Base-by-base conservation (phyloP, 2,113 vertebrate species). In the Phoenicopterus ruber region DNA sequence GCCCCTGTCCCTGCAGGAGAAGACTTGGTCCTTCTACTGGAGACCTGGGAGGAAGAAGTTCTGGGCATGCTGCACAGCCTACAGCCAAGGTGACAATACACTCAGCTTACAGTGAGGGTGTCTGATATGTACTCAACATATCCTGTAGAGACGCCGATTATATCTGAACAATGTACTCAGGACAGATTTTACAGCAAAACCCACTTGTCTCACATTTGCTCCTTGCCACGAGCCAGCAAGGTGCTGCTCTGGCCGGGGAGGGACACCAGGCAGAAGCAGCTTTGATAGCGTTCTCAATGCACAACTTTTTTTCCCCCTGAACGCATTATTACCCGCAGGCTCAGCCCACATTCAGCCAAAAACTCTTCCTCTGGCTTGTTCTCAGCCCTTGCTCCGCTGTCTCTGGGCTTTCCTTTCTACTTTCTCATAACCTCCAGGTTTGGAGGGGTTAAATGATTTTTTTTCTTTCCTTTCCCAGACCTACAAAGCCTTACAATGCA, bases 31-130 rank as follows among this genome's bases (percentile, higher is more conserved):
- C 40, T 73, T 42, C 21, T 29, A 5, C 46, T 7, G 38, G 26
- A 6, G 18, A 47, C 2, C 17, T 5, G 8, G 31, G 63, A 19
- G 42, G 50, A 44, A 24, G n/a, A 20, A 2, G 6, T 10, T 44
- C 28, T 32, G 12, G 38, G 44, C n/a, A 32, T 7, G 12, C 4
- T 5, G 12, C 34, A n/a, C 20, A 32, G 7, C 24, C 25, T 8
- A 20, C 28, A n/a, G 40, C 70, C 77, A 9, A 14, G 46, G 25
- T 4, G 26, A 26, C 19, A 20, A 58, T 5, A 46, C 5, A 5
- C 40, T 44, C 32, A 1, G 42, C 0, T 1, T 16, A 19, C 6
- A 1, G 3, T 1, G 13, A 21, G 42, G 4, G 13, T 17, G 16
- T 34, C 72, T 3, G 25, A 4, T 36, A 8, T 0, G 28, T 1